Base-by-base conservation (phyloP, 2,888 invertebrate genomes). In the Brachylomia viminalis region DNA sequence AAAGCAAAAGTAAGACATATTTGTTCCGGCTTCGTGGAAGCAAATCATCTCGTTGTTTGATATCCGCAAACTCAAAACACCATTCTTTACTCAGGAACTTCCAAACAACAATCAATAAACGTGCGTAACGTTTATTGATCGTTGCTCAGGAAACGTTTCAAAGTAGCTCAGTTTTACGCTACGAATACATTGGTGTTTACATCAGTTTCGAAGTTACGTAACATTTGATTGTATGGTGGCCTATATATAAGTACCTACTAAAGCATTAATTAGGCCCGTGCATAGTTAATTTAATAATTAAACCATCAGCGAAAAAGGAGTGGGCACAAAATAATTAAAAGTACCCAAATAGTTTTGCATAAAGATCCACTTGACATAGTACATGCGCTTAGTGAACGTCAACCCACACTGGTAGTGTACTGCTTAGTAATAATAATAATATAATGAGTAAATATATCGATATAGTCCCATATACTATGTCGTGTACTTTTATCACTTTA, bases 61-160 rank as follows among this genome's bases (percentile, higher is more conserved):
- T 75, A 27, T 69, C 45, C 38, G 11, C 64, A 45, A 68, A 13
- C 42, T 65, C 23, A 20, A 49, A 8, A 73, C 42, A 65, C 52
- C 23, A 52, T 72, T 75, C n/a, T 45, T 61, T 52, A 49, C 59
- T 69, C 56, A 73, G n/a, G 45, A 64, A 45, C 62, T 72, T 49
- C 38, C 11, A 10, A 38, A n/a, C 17, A 2, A n/a, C n/a, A 38
- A 70, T 59, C 38, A 59, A 47, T 27, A 45, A 74, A 52, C 7
- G 20, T n/a, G n/a, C n/a, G n/a, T n/a, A n/a, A n/a, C n/a, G n/a
- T n/a, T 8, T n/a, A 15, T n/a, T n/a, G n/a, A n/a, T n/a, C 15
- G 11, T 7, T 11, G 10, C 23, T 68, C 27, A 52, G 27, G 15
- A 38, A n/a, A 54, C 7, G 4, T 68, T 20, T 27, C 7, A 20